Conservation (phyloP, 2,113 vertebrate species). For the Scolopax mira region DNA sequence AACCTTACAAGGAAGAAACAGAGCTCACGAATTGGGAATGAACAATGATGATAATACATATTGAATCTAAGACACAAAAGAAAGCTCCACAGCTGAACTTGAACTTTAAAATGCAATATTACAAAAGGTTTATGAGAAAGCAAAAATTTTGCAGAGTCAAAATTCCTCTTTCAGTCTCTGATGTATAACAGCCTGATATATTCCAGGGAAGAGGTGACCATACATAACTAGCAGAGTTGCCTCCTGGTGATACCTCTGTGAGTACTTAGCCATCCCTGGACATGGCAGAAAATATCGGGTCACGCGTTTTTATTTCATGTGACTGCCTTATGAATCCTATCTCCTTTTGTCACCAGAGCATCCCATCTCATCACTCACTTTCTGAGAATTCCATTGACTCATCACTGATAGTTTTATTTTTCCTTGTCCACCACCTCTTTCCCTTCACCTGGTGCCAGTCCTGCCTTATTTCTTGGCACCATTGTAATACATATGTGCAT, state of each 20-base stretch:
- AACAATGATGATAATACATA: background rate
- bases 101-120: background rate
- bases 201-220: background rate
- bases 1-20: background rate
- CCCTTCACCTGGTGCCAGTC: background rate
- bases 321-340: background rate
- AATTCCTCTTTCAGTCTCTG: conserved; percentile 7
- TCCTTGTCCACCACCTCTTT: background rate
- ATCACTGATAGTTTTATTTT: background rate
- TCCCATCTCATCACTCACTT: background rate
- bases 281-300: background rate
- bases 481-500: background rate
- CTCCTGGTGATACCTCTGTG: background rate
- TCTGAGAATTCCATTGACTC: conserved; percentile 8
- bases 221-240: background rate
- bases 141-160: background rate
- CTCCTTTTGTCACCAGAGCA: background rate
- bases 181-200: background rate
- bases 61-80: background rate
- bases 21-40: background rate
- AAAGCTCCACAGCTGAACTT: background rate
- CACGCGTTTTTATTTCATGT: background rate
- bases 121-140: background rate
- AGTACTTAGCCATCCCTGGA: fast-evolving
- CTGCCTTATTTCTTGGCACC: background rate